Percentiles rank a stretch among this genome's conserved stretches.
Conservation (phyloP, 2,888 invertebrate species). For the Tortricodes alternella region DNA sequence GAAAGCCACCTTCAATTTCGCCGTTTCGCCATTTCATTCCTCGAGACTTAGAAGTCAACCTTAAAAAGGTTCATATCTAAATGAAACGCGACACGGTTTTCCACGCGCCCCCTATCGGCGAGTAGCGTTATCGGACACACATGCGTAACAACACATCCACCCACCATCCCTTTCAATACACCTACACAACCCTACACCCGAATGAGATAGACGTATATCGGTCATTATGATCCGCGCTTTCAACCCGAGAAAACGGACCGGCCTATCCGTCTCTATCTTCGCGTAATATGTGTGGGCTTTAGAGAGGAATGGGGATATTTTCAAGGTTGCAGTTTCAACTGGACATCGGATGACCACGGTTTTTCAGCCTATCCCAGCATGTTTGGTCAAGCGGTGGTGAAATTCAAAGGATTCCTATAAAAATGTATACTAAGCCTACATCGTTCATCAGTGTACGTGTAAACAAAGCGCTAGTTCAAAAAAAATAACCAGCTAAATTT, state of each 20-base stretch:
- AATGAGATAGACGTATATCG: constrained; percentile 72
- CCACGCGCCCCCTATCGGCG: constrained; percentile 77
- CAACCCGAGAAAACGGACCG: constrained; percentile 72
- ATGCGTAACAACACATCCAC: constrained; percentile 44
- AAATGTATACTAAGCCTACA: constrained; percentile 30
- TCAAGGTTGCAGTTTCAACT: constrained; percentile 52
- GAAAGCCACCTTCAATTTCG: too few relatives aligned
- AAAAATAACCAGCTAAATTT: neutral
- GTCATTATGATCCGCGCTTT: constrained; percentile 64
- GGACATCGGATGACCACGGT: constrained; percentile 71
- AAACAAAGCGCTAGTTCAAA: too few relatives aligned
- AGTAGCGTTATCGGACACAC: constrained; percentile 65
- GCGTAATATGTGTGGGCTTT: constrained; percentile 49
- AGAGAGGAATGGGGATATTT: constrained; percentile 59
- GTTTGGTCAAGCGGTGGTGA: constrained; percentile 57
- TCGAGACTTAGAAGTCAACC: constrained; percentile 6
- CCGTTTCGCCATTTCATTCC: neutral
- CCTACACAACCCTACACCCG: constrained; percentile 72
- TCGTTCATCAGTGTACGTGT: too few relatives aligned
- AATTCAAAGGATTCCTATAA: constrained; percentile 36
- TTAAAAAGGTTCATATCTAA: constrained; percentile 5
- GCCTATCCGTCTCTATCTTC: constrained; percentile 75
- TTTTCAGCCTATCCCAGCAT: constrained; percentile 65
- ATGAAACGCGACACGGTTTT: constrained; percentile 6
- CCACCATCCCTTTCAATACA: constrained; percentile 71